Evolutionary conservation across 1,140 invertebrate species (phyloP), one percentile per base, ranked within the genome.

Genomic region (Cotesia chilonis): DNA sequence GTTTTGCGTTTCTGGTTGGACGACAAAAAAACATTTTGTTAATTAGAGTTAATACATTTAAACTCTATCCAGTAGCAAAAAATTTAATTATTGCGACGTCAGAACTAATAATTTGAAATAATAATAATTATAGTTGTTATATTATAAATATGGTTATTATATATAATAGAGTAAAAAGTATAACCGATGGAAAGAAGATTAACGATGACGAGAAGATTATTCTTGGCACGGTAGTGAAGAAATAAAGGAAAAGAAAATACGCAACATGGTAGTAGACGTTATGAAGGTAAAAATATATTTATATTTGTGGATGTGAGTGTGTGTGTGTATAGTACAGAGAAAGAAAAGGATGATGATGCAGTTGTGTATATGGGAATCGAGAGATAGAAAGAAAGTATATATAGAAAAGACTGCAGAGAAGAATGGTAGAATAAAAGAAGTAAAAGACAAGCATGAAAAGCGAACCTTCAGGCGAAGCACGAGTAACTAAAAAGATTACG

Each of bases 401-500:
- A 47, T 47, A 47, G 41, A 47, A 47, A 47, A 59, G 20, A 38
- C 5, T 36, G 37, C 38, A 38, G 20, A 37, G 61, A 71, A 71
- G 60, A 71, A 71, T 71, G 51, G 51, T 64, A 47, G 6, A 71
- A 71, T 55, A 71, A 71, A 65, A 64, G 35, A 47, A 71, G 51
- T 47, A 71, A 71, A 65, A 35, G 60, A 47, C 37, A 60, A 70
- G 59, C 68, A 59, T 63, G 59, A 59, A 63, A 70, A 63, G 59
- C 68, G 60, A 70, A 63, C 12, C 68, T 63, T 41, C 6, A 36
- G 36, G 59, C 59, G 35, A 52, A 63, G 68, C 28, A 4, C 57
- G 37, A 28, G 38, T 10, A 66, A 52, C 64, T 47, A 70, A 61
- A 70, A 70, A 70, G 47, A 70, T 70, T 70, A 63, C 68, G 68